Percentiles rank a stretch among this genome's conserved stretches.
Evolutionary conservation across 1,140 invertebrate species (phyloP).

Genomic region (Ostrea denselamellosa): DNA sequence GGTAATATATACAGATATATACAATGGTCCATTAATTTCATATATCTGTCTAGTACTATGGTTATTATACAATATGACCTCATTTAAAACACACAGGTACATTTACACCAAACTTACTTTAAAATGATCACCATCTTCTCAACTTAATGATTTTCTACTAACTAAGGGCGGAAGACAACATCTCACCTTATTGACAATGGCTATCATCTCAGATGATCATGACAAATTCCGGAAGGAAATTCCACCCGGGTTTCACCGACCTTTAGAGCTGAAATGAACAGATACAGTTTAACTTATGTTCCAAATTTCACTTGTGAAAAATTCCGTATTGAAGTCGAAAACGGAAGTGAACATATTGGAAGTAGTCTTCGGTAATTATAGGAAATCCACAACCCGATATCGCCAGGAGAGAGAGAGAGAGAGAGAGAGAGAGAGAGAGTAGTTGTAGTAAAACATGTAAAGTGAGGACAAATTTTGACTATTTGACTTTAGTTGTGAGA

Average conservation of each 20-base stretch:
- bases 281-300: background rate
- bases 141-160: background rate
- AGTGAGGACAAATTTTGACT: too few relatives aligned
- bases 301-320: constrained; percentile 7
- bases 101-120: too few relatives aligned
- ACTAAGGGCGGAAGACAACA: constrained; percentile 10
- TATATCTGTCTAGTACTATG: too few relatives aligned
- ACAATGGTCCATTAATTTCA: too few relatives aligned
- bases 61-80: too few relatives aligned
- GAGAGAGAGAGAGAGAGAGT: too few relatives aligned
- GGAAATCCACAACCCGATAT: too few relatives aligned
- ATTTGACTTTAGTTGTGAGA: too few relatives aligned
- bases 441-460: too few relatives aligned
- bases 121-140: constrained; percentile 13
- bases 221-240: background rate
- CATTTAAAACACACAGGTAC: too few relatives aligned
- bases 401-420: too few relatives aligned
- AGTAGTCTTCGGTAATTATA: background rate
- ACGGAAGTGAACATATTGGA: background rate
- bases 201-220: constrained; percentile 1
- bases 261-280: background rate
- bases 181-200: constrained; percentile 3
- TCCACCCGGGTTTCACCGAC: background rate
- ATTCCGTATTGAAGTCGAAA: background rate
- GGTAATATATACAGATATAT: too few relatives aligned